Evolutionary conservation across 2,113 vertebrate species (phyloP).

Genomic region (Trichechus manatus): DNA sequence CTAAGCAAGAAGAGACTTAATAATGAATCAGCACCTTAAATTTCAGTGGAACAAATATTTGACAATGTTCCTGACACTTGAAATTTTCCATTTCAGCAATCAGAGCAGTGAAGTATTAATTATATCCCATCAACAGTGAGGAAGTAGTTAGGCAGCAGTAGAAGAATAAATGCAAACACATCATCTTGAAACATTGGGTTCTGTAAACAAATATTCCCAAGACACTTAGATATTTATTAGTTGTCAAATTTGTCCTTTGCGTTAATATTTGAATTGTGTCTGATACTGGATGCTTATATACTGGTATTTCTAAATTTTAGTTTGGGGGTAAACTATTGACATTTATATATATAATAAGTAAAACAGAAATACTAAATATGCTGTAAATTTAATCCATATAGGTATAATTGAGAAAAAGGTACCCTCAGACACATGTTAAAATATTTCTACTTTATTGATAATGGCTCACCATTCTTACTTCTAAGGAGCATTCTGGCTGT

Average conservation of each 20-base stretch:
- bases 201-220: slow-evolving; percentile 60
- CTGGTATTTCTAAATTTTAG: slow-evolving; percentile 1
- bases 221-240: slow-evolving; percentile 51
- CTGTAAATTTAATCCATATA: neutral
- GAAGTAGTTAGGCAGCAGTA: neutral
- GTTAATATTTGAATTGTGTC: slow-evolving; percentile 20
- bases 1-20: neutral
- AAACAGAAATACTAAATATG: neutral
- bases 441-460: neutral
- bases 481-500: too few relatives aligned
- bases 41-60: slow-evolving; percentile 15
- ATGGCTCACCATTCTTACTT: neutral
- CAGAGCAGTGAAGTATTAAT: slow-evolving; percentile 41
- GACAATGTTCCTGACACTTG: neutral
- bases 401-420: neutral
- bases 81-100: slow-evolving; percentile 41
- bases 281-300: neutral
- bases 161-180: slow-evolving; percentile 45
- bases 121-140: neutral
- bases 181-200: neutral
- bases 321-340: neutral
- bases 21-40: neutral
- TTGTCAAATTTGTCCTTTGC: slow-evolving; percentile 56
- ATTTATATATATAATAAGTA: neutral
- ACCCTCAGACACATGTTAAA: neutral